These are phyloP conservation scores for Gracilinanus agilis DNA, from an alignment of 2,113 vertebrate species.

Conservation along the genomic window DNA sequence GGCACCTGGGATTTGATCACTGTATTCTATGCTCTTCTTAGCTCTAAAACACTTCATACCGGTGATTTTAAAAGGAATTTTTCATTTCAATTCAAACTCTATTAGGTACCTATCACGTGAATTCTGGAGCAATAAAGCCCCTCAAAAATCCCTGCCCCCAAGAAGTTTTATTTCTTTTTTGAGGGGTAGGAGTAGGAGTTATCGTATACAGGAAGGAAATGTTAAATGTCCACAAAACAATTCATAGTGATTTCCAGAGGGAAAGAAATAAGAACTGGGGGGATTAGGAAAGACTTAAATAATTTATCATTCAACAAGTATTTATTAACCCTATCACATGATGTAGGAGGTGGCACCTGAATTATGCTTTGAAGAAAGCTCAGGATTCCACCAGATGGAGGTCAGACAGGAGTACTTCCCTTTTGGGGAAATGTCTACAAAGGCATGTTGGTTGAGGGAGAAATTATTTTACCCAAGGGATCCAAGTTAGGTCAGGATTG, in stretches of 20 bases:
- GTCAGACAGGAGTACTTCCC: no score
- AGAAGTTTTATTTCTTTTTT: neutral
- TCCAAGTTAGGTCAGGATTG: no score
- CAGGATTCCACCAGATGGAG: no score
- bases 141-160: neutral
- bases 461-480: no score
- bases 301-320: slow-evolving; percentile 6
- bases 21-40: slow-evolving; percentile 67
- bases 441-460: no score
- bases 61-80: slow-evolving; percentile 64
- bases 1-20: slow-evolving; percentile 70
- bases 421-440: no score
- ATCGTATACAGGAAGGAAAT: neutral
- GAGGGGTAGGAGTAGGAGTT: neutral
- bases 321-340: neutral
- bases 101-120: neutral
- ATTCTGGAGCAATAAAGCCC: neutral
- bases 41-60: slow-evolving; percentile 66
- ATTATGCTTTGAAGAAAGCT: no score
- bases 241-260: no score
- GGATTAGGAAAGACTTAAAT: no score
- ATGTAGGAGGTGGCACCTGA: no score
- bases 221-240: no score
- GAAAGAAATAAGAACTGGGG: no score
- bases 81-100: slow-evolving; percentile 23